phyloP scores from a whole-genome alignment of 1,140 invertebrate species.

The Sminthurinus signatus region DNA sequence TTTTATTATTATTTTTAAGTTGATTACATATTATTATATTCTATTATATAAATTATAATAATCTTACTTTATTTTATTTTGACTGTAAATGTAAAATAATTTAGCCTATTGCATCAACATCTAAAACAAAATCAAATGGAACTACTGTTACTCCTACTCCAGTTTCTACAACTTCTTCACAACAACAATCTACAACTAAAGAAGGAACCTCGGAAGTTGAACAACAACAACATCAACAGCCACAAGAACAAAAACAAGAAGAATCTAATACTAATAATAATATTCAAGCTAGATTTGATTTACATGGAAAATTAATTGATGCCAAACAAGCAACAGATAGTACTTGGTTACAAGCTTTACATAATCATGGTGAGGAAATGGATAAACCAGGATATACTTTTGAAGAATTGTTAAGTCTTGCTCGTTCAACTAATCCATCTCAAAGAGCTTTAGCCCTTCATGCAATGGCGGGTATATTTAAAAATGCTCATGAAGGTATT shows the following conservation, averaged over 20 bases:
- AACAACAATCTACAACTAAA: too few species aligned
- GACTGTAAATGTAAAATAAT: neutral
- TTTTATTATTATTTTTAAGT: too few species aligned
- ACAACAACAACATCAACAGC: too few species aligned
- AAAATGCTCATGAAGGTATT: slow-evolving; percentile 60
- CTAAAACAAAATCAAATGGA: neutral
- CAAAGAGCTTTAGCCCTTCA: slow-evolving; percentile 72
- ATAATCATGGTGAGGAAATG: slow-evolving; percentile 86
- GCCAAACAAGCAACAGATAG: slow-evolving; percentile 58
- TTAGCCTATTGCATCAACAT: neutral
- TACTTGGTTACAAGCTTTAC: slow-evolving; percentile 58
- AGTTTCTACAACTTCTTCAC: too few species aligned
- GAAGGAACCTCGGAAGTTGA: too few species aligned
- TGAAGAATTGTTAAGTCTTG: slow-evolving; percentile 72
- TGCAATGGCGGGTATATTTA: slow-evolving; percentile 68
- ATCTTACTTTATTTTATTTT: too few species aligned
- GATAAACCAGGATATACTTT: slow-evolving; percentile 81
- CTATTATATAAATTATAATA: too few species aligned
- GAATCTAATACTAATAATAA: too few species aligned
- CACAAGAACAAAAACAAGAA: too few species aligned
- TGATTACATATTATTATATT: too few species aligned
- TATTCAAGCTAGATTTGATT: slow-evolving; percentile 56
- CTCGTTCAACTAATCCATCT: slow-evolving; percentile 60
- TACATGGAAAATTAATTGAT: slow-evolving; percentile 57
- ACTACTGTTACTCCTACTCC: slow-evolving; percentile 42